Conservation (phyloP, 2,888 invertebrate species). For the Geophilus truncorum region DNA sequence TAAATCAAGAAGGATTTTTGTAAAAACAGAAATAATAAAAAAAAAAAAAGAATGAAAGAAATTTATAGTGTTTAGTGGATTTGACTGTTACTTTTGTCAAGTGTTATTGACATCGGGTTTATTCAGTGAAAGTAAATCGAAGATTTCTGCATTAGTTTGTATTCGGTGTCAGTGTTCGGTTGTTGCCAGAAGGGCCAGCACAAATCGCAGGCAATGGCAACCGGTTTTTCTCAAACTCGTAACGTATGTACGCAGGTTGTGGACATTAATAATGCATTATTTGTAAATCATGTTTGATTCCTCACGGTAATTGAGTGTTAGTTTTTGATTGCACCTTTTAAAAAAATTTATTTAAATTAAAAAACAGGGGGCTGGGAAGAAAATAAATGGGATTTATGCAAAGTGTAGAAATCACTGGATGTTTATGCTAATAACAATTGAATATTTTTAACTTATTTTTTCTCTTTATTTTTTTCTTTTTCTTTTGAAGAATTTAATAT, state of each 20-base stretch:
- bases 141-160: too few species aligned
- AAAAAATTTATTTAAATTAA: background rate
- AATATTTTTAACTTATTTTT: background rate
- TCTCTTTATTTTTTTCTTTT: too few species aligned
- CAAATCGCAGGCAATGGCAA: background rate
- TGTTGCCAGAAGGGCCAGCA: background rate
- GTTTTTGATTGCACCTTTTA: background rate
- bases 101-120: background rate
- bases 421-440: background rate
- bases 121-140: background rate
- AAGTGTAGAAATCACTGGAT: background rate
- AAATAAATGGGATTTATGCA: background rate
- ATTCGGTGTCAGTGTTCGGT: background rate
- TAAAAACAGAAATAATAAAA: background rate
- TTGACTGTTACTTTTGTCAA: background rate
- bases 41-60: background rate
- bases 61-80: background rate
- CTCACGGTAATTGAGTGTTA: background rate
- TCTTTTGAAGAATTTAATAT: too few species aligned
- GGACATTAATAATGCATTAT: background rate
- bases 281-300: conserved; percentile 12
- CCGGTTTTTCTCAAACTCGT: background rate
- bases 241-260: too few species aligned
- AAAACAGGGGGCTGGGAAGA: background rate
- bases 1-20: background rate